phyloP scores from a whole-genome alignment of 2,888 invertebrate genomes.

The Agriopis aurantiaria region DNA sequence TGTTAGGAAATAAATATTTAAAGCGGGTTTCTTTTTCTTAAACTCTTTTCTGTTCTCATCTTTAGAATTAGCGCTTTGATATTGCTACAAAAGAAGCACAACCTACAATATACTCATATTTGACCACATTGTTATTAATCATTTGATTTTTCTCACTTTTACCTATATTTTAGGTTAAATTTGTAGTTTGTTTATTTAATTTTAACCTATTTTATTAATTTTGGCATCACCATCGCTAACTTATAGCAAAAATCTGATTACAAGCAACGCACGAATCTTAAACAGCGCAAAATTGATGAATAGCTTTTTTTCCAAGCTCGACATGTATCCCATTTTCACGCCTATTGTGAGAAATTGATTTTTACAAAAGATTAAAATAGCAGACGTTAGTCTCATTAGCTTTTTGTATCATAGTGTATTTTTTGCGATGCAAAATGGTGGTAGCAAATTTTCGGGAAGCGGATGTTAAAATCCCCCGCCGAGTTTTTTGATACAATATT shows the following conservation, averaged over 20 bases:
- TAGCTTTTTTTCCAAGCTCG: constrained; percentile 38
- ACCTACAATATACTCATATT: no score
- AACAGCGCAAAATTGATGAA: constrained; percentile 44
- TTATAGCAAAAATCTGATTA: constrained; percentile 7
- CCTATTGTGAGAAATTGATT: constrained; percentile 68
- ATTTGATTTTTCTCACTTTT: no score
- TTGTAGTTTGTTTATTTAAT: no score
- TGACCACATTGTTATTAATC: no score
- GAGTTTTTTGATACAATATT: constrained; percentile 35
- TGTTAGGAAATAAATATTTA: constrained; percentile 6
- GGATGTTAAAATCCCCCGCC: constrained; percentile 30
- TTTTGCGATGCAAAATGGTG: constrained; percentile 23
- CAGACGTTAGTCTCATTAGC: constrained; percentile 51
- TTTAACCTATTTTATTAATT: no score
- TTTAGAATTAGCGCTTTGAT: not conserved
- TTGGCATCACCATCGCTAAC: no score
- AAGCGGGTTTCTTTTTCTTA: not conserved
- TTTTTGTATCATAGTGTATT: constrained; percentile 28
- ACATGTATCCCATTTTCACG: constrained; percentile 60
- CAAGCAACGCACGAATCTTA: constrained; percentile 33
- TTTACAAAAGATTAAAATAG: constrained; percentile 63
- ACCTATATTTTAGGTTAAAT: no score
- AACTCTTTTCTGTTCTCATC: not conserved
- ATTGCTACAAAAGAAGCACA: not conserved
- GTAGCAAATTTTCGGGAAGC: constrained; percentile 30